Conservation (phyloP, 2,888 invertebrate genomes). For the Rhagophthalmus giganteus region DNA sequence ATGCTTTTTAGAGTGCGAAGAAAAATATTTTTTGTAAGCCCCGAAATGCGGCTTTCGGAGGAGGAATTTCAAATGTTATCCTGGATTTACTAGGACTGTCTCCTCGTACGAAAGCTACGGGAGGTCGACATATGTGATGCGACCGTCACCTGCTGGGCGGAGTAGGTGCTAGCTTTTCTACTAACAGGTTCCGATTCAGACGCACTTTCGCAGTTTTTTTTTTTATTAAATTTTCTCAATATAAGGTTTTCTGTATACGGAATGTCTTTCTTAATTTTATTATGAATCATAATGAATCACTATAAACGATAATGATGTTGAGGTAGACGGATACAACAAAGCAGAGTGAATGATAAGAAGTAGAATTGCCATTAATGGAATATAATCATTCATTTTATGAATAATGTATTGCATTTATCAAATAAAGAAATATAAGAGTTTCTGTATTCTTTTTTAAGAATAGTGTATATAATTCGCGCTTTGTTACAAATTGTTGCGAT, state of each 20-base stretch:
- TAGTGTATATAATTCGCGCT: too few relatives aligned
- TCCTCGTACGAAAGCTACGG: constrained; percentile 28
- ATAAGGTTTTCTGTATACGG: background rate
- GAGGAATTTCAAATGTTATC: constrained; percentile 47
- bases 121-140: constrained; percentile 28
- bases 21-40: constrained; percentile 46
- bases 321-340: background rate
- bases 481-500: too few relatives aligned
- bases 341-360: background rate
- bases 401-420: background rate
- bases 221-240: background rate
- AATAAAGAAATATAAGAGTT: background rate
- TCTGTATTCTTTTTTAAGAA: too few relatives aligned
- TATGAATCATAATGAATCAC: background rate
- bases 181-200: constrained; percentile 3
- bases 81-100: constrained; percentile 34
- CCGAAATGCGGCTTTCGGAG: constrained; percentile 42
- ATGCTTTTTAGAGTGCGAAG: constrained; percentile 44
- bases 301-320: background rate
- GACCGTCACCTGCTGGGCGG: constrained; percentile 27
- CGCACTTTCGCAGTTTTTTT: background rate
- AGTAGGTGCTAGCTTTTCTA: constrained; percentile 15
- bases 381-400: background rate
- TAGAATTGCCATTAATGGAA: background rate
- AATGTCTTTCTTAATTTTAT: too few relatives aligned